Evolutionary conservation across 2,888 invertebrate genomes (phyloP), one percentile per base, ranked within the genome.

Genomic region (Stomorhina lunata): DNA sequence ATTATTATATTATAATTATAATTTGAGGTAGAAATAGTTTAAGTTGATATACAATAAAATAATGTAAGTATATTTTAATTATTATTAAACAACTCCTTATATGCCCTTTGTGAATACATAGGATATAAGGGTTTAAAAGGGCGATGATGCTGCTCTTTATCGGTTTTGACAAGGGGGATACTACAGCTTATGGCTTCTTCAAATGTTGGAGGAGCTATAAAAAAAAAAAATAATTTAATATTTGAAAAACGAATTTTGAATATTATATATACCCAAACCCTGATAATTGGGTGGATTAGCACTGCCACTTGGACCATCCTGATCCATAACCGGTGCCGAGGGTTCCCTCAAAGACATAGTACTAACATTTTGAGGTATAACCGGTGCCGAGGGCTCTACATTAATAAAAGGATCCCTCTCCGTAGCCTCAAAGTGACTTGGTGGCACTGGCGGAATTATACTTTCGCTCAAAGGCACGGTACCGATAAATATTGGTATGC

Each of bases 171-270:
- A 75, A 53, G 83, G 75, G 59, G 53, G 80, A 80, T 75, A 82
- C 71, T 2, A 65, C 72, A 12, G 4, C 27, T 22, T 9, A 77
- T 84, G 2, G 85, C 86, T 32, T 85, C 85, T 48, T 85, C 85
- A 45, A 85, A 86, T 0, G 84, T 77, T 9, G 86, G 85, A 10
- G 86, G 85, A 45, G 80, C 85, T 85, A 20, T 7, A 50, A 40
- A 1, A 20, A 37, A 29, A 48, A 4, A 32, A n/a, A 2, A 20
- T 2, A 27, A 40, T n/a, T 25, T 17, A 5, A 25, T 9, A 0
- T 20, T 10, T 12, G n/a, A 9, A 10, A 12, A 22, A 0, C 15
- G 4, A 25, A 27, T n/a, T 25, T 27, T 50, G 10, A 0, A 25
- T 12, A 50, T 22, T 9, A 6, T 40, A 12, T 53, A 73, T 65